Evolutionary conservation across 2,888 invertebrate genomes (phyloP).

Genomic region (Nipponacmea schrenckii): DNA sequence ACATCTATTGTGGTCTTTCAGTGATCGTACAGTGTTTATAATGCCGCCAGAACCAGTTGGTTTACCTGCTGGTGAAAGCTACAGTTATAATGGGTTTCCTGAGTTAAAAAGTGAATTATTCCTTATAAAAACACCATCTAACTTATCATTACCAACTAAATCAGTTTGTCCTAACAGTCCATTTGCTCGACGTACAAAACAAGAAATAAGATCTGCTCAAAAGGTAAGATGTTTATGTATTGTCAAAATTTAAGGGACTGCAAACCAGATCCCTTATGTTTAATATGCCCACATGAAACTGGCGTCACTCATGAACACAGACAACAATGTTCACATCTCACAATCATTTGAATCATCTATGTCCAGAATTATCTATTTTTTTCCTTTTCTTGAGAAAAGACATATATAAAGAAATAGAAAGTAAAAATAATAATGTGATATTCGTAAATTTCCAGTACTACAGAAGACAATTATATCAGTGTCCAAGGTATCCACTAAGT

Average conservation of each 20-base stretch:
- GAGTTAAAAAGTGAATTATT: conserved; percentile 69
- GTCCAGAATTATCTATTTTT: too few relatives aligned
- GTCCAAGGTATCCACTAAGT: too few relatives aligned
- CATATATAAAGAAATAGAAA: too few relatives aligned
- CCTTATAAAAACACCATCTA: conserved; percentile 71
- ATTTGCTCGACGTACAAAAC: conserved; percentile 91
- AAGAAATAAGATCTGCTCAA: conserved; percentile 93
- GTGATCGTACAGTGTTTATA: conserved; percentile 92
- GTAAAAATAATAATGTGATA: too few relatives aligned
- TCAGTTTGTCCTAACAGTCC: conserved; percentile 77
- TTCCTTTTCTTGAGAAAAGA: too few relatives aligned
- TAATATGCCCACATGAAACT: too few relatives aligned
- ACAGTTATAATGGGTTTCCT: conserved; percentile 65
- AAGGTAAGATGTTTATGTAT: conserved; percentile 70
- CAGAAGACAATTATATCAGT: too few relatives aligned
- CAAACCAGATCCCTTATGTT: too few relatives aligned
- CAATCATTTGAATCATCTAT: too few relatives aligned
- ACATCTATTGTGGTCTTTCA: conserved; percentile 20
- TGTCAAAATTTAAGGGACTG: not conserved
- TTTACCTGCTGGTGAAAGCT: conserved; percentile 58
- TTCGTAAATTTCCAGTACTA: too few relatives aligned
- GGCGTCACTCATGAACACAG: too few relatives aligned
- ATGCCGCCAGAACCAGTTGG: conserved; percentile 85
- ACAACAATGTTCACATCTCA: too few relatives aligned
- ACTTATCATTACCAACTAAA: conserved; percentile 40